Conservation (phyloP, 2,888 invertebrate species). For the Drymonia ruficornis region DNA sequence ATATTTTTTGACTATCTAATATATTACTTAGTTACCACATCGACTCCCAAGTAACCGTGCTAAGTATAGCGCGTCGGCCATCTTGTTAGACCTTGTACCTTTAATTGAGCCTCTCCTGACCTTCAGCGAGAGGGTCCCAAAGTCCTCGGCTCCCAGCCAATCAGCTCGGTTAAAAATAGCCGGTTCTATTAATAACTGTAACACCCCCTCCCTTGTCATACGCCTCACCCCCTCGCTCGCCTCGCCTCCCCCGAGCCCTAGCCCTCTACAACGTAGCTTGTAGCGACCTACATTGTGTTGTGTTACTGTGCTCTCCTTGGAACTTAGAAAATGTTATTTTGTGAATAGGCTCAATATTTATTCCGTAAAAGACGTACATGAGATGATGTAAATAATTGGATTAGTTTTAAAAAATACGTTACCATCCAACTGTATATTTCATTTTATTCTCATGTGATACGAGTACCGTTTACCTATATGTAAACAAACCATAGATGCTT, state of each 20-base stretch:
- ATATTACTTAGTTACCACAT: neutral
- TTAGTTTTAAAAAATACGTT: too few relatives aligned
- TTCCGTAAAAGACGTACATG: too few relatives aligned
- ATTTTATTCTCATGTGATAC: too few relatives aligned
- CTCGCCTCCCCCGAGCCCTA: slow-evolving; percentile 25
- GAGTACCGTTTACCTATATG: too few relatives aligned
- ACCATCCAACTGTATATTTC: too few relatives aligned
- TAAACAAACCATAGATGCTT: neutral
- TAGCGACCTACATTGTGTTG: slow-evolving; percentile 49
- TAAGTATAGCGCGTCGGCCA: neutral
- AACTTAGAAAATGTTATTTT: neutral
- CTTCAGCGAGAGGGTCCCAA: slow-evolving; percentile 41
- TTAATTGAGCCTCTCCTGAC: slow-evolving; percentile 25
- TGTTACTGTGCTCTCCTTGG: neutral
- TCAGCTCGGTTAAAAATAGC: slow-evolving; percentile 70
- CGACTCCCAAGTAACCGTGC: neutral
- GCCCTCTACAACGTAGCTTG: slow-evolving; percentile 25
- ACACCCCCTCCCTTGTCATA: slow-evolving; percentile 21
- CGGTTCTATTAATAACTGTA: slow-evolving; percentile 61
- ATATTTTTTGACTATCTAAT: too few relatives aligned
- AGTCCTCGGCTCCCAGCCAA: slow-evolving; percentile 53
- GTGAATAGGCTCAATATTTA: too few relatives aligned
- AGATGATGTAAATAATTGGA: too few relatives aligned
- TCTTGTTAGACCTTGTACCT: neutral
- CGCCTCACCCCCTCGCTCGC: slow-evolving; percentile 17